A percentile compares a stretch with the other conserved stretches of the same genome.
These are phyloP conservation scores for Puffinus mauretanicus DNA, from an alignment of 2,113 vertebrate genomes.

Conservation along the genomic window DNA sequence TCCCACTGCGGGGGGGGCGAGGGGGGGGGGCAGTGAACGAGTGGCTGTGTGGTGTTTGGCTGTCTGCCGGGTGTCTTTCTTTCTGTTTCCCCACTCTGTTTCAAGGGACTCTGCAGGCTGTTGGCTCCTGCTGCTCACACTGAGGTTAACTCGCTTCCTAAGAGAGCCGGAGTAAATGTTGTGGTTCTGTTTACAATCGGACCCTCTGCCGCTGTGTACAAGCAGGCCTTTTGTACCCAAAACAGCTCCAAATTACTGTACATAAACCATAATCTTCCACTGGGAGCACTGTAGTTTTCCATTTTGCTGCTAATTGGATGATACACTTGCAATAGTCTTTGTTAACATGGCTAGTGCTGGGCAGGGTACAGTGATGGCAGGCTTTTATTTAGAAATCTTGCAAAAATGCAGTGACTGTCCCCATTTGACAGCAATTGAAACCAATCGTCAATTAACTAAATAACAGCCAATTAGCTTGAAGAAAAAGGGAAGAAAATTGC, in stretches of 20 bases:
- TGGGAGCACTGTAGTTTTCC: conserved; percentile 18
- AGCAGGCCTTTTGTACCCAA: neutral
- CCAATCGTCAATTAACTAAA: conserved; percentile 46
- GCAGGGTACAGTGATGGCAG: neutral
- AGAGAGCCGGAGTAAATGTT: neutral
- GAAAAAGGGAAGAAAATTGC: neutral
- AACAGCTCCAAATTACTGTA: conserved; percentile 51
- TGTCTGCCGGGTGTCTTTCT: neutral
- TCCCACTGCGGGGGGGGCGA: too few relatives aligned
- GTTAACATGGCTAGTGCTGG: neutral
- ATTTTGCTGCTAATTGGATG: conserved; percentile 65
- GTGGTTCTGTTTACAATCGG: neutral
- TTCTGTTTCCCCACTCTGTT: neutral
- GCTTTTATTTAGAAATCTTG: conserved; percentile 14
- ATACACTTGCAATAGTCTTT: neutral
- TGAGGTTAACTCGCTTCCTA: neutral
- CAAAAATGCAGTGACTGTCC: conserved; percentile 2
- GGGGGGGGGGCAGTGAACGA: too few relatives aligned
- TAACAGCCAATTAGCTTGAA: conserved; percentile 41
- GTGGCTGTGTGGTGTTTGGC: too few relatives aligned
- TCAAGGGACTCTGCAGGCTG: neutral
- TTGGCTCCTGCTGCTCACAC: neutral
- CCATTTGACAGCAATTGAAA: conserved; percentile 45
- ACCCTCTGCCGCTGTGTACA: neutral
- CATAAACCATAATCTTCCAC: conserved; percentile 33